These are phyloP conservation scores for Drosophila hawaiiensis DNA, from an alignment of 2,888 invertebrate genomes.

Conservation along the genomic window DNA sequence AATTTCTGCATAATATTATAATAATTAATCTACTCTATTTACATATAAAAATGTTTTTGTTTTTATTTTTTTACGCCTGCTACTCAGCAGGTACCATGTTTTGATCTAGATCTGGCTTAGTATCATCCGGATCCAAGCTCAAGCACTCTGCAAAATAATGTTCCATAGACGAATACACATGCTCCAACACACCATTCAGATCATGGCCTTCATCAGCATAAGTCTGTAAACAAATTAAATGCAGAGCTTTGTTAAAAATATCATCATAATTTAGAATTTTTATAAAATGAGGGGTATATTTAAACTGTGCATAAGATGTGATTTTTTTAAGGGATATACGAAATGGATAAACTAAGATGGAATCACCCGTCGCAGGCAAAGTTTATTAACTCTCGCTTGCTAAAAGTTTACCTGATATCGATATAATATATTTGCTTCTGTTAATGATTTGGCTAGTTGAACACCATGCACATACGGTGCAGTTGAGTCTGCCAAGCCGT, in stretches of 20 bases:
- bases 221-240: slow-evolving; percentile 87
- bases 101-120: slow-evolving; percentile 87
- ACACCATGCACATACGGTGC: slow-evolving; percentile 97
- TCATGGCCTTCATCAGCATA: slow-evolving; percentile 97
- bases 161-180: slow-evolving; percentile 97
- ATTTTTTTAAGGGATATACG: neutral
- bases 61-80: slow-evolving; percentile 20
- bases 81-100: slow-evolving; percentile 83
- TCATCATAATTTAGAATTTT: no score
- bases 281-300: neutral
- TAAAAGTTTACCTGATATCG: slow-evolving; percentile 92
- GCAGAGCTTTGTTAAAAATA: neutral
- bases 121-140: slow-evolving; percentile 92
- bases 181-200: slow-evolving; percentile 93
- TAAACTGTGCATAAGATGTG: neutral
- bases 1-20: slow-evolving; percentile 46
- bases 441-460: slow-evolving; percentile 94
- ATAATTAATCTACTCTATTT: slow-evolving; percentile 56
- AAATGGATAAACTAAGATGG: neutral
- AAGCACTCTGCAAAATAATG: slow-evolving; percentile 96
- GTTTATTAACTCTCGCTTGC: neutral
- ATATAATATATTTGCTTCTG: slow-evolving; percentile 95
- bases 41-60: slow-evolving; percentile 36
- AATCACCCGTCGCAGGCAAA: neutral
- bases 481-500: slow-evolving; percentile 96